phyloP scores from a whole-genome alignment of 2,113 vertebrate species.

The Callaeas wilsoni region DNA sequence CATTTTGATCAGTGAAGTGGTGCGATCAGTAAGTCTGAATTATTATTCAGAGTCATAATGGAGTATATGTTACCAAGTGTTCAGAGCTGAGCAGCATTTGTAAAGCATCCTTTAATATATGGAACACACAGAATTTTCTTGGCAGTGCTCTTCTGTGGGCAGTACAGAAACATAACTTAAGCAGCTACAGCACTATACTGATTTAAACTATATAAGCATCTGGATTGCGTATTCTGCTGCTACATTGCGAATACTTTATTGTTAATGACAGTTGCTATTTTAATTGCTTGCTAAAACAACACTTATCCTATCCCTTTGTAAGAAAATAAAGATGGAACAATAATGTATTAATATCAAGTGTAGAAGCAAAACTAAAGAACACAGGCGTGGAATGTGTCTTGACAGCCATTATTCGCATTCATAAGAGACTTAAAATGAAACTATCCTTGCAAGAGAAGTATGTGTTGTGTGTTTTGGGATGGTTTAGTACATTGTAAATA shows the following conservation, averaged over 20 bases:
- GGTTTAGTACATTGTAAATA: background rate
- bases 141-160: background rate
- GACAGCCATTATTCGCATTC: background rate
- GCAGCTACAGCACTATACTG: background rate
- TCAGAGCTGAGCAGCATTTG: background rate
- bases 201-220: background rate
- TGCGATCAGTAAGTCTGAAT: slow-evolving; percentile 86
- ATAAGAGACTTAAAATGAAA: background rate
- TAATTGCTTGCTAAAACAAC: background rate
- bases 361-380: background rate
- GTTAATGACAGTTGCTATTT: background rate
- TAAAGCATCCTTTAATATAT: background rate
- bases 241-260: background rate
- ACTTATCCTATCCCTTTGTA: background rate
- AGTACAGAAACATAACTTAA: background rate
- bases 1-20: slow-evolving; percentile 92
- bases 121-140: background rate
- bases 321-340: background rate
- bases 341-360: background rate
- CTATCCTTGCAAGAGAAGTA: background rate
- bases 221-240: background rate
- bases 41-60: background rate
- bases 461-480: background rate
- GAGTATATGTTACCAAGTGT: background rate
- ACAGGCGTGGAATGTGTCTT: background rate